phyloP scores from a whole-genome alignment of 2,113 vertebrate species.

The Rhodinocichla rosea region DNA sequence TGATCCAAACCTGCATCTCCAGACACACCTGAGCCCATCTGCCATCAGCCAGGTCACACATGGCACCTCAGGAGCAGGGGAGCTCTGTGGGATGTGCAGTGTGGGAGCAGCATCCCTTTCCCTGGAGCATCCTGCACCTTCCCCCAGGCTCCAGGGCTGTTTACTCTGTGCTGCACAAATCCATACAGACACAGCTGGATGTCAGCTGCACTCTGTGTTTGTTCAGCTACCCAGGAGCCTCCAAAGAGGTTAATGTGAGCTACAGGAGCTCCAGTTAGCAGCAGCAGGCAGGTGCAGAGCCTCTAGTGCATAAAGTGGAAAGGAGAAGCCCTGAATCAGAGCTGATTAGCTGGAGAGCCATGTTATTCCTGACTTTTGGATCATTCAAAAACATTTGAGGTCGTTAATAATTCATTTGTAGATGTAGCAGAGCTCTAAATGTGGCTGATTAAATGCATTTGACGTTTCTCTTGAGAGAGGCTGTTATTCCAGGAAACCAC shows the following conservation, averaged over 20 bases:
- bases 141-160: fast-evolving
- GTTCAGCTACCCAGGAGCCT: not conserved
- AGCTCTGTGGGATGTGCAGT: fast-evolving
- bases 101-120: fast-evolving
- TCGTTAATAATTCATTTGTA: conserved; percentile 59
- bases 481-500: conserved; percentile 53
- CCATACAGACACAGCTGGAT: not conserved
- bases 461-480: conserved; percentile 44
- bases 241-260: not conserved
- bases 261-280: not conserved
- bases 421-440: conserved; percentile 46
- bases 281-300: not conserved
- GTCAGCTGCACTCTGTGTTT: not conserved
- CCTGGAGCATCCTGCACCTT: not conserved
- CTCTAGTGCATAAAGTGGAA: not conserved
- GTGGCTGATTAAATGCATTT: conserved; percentile 60
- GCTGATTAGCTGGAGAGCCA: conserved; percentile 3
- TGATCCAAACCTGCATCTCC: not conserved
- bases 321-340: conserved; percentile 22
- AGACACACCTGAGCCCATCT: not conserved
- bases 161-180: not conserved
- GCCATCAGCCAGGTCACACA: fast-evolving
- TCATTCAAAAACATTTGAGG: conserved; percentile 31
- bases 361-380: conserved; percentile 36
- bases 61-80: fast-evolving